Base-by-base conservation (phyloP, 1,140 invertebrate genomes). In the Trichoplusia ni region DNA sequence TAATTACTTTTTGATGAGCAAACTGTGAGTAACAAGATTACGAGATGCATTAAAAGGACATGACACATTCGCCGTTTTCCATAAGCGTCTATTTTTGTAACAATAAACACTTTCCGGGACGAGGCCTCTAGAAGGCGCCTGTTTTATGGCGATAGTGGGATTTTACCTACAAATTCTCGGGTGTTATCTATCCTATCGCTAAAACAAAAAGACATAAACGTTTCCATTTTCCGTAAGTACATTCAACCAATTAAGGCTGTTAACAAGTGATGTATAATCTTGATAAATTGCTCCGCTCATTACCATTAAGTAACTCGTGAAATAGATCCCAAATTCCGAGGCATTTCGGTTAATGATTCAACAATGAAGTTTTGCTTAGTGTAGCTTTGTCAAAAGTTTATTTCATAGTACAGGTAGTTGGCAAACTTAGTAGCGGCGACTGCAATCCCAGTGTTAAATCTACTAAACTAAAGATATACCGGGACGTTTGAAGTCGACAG, bases 1-100 rank as follows among this genome's bases (percentile, higher is more conserved):
- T 75, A 71, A 75, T 75, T 69, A 75, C 69, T 71, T 75, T 71
- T 71, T 75, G 72, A 75, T 71, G 72, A 75, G 66, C 47, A 44
- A 71, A 66, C 61, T 64, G 61, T 67, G 65, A 67, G 38, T 68
- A 71, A 69, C 44, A 44, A 66, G 63, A 75, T 71, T 67, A 75
- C 58, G 63, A 62, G 49, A 67, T 64, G 60, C 66, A 69, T 75
- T 69, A 71, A 66, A 64, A 64, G 47, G 54, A 61, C 60, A 63
- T 54, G 68, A 56, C 59, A 59, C 54, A 67, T 51, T 53, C 49
- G 42, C 21, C 14, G 37, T 37, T 62, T 33, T 42, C 46, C 60
- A 71, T 64, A 67, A 67, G 53, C 35, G 14, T 23, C 27, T 60
- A 44, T 51, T 59, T 59, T 33, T 42, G 9, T 4, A 29, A 29